Percentiles rank a stretch among this genome's conserved stretches.
These are phyloP conservation scores for Idaea dimidiata DNA, from an alignment of 2,888 invertebrate genomes.

Conservation along the genomic window DNA sequence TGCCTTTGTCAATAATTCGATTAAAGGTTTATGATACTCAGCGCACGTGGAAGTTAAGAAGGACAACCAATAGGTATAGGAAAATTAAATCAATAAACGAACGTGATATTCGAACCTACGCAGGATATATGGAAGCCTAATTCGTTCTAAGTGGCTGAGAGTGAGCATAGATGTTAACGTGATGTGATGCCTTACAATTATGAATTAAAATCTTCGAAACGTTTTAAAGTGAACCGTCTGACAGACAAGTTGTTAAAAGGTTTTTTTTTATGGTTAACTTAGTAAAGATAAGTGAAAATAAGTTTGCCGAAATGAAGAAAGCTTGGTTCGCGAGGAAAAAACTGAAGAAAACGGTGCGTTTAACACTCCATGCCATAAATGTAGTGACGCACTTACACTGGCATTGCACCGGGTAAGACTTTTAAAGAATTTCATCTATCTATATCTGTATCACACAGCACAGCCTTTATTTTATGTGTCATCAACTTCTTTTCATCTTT, in stretches of 20 bases:
- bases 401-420: constrained; percentile 44
- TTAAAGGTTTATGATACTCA: constrained; percentile 19
- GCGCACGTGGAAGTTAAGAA: constrained; percentile 26
- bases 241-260: constrained; percentile 7
- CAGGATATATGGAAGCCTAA: constrained; percentile 3
- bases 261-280: constrained; percentile 15
- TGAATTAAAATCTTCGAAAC: neutral
- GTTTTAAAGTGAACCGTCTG: neutral
- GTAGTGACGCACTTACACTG: constrained; percentile 47
- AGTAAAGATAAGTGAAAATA: constrained; percentile 9
- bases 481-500: neutral
- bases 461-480: neutral
- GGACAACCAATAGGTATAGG: constrained; percentile 13
- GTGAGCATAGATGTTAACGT: neutral
- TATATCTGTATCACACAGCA: neutral
- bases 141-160: neutral
- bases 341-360: constrained; percentile 66
- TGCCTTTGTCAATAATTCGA: constrained; percentile 25
- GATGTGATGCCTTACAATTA: neutral
- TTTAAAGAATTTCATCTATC: neutral
- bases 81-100: constrained; percentile 13
- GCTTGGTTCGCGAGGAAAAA: constrained; percentile 60
- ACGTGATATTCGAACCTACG: constrained; percentile 6
- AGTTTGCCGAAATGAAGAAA: constrained; percentile 47
- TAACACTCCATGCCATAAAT: constrained; percentile 35